Evolutionary conservation across 2,888 invertebrate species (phyloP).

Genomic region (Acanthacorydalis orientalis): DNA sequence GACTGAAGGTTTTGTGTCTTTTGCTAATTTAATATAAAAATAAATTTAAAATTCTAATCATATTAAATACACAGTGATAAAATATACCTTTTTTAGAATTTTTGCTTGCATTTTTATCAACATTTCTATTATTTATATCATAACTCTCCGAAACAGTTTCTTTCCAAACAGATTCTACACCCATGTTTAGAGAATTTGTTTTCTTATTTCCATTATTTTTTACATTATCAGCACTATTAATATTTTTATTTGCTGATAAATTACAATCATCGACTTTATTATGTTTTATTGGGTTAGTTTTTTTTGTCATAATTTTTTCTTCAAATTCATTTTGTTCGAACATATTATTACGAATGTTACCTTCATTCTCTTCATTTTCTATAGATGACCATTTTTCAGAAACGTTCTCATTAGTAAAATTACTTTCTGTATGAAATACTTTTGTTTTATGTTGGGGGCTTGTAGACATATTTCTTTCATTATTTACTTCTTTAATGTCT

Average conservation of each 20-base stretch:
- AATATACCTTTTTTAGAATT: conserved; percentile 9
- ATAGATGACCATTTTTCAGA: conserved; percentile 43
- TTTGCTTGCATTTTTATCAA: conserved; percentile 7
- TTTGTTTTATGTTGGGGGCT: conserved; percentile 15
- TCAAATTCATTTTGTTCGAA: background rate
- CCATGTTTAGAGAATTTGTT: conserved; percentile 17
- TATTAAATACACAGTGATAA: background rate
- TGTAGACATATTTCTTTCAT: conserved; percentile 13
- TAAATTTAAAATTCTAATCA: background rate
- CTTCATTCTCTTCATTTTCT: conserved; percentile 30
- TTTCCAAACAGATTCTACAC: conserved; percentile 13
- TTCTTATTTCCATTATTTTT: conserved; percentile 21
- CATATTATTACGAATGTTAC: conserved; percentile 23
- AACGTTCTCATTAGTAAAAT: conserved; percentile 25
- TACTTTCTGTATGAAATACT: conserved; percentile 20
- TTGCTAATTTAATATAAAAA: conserved; percentile 5
- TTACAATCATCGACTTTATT: conserved; percentile 19
- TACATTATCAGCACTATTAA: conserved; percentile 4
- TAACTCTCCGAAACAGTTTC: conserved; percentile 4
- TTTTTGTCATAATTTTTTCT: background rate
- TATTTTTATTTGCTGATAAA: conserved; percentile 1
- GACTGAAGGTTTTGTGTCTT: conserved; percentile 6
- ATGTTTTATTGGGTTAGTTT: conserved; percentile 1
- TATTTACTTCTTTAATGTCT: conserved; percentile 21
- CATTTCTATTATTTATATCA: conserved; percentile 6